phyloP scores from a whole-genome alignment of 2,113 vertebrate species.

The Esox niger region DNA sequence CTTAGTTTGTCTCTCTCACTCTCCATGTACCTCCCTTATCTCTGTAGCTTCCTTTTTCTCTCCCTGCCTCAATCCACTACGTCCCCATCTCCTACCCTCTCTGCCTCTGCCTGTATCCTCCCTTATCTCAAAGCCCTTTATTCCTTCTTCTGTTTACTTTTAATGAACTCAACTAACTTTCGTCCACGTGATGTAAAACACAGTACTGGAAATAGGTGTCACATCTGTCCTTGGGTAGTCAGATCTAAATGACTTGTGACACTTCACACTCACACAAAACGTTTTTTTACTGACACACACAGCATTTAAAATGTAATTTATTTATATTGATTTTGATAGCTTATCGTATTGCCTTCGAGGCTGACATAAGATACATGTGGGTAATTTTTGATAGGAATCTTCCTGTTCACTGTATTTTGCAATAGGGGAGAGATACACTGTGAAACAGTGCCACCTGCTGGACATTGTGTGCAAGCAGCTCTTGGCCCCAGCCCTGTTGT shows the following conservation, averaged over 20 bases:
- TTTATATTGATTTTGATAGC: conserved; percentile 30
- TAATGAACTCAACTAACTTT: too few species aligned
- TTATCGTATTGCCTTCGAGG: conserved; percentile 21
- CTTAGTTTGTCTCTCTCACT: too few species aligned
- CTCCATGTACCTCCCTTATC: too few species aligned
- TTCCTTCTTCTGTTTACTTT: too few species aligned
- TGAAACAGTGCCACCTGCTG: background rate
- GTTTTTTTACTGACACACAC: conserved; percentile 6
- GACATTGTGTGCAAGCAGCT: background rate
- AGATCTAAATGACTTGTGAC: background rate
- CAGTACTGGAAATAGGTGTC: background rate
- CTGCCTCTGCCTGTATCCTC: too few species aligned
- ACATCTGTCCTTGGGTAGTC: background rate
- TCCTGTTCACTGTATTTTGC: background rate
- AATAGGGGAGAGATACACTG: background rate
- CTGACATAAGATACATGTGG: conserved; percentile 5
- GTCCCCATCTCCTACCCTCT: too few species aligned
- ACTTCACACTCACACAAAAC: conserved; percentile 16
- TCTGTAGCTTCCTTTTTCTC: too few species aligned
- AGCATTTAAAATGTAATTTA: conserved; percentile 28
- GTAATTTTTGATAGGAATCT: background rate
- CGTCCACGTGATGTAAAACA: background rate
- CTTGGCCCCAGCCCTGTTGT: too few species aligned
- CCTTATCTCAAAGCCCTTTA: too few species aligned
- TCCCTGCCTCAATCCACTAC: too few species aligned